Evolutionary conservation across 2,888 invertebrate species (phyloP).

Genomic region (Coecobrya sp.): DNA sequence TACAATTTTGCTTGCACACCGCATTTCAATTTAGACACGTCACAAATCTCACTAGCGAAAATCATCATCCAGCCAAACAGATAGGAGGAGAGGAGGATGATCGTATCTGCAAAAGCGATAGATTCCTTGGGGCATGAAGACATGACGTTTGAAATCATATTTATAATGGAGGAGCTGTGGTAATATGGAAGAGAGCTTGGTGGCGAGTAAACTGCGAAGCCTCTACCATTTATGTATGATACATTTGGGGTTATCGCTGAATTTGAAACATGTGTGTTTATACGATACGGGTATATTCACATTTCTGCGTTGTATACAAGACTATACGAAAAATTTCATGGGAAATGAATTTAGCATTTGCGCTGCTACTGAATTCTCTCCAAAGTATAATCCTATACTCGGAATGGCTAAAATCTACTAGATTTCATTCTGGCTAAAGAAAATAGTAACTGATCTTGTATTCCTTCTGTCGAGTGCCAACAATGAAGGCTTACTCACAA

Average conservation of each 20-base stretch:
- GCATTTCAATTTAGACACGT: slow-evolving; percentile 47
- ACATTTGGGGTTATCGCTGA: neutral
- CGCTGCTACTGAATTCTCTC: too few relatives aligned
- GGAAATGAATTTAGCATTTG: too few relatives aligned
- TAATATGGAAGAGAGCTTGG: neutral
- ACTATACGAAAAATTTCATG: too few relatives aligned
- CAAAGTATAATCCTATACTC: too few relatives aligned
- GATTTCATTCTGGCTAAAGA: neutral
- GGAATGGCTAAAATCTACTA: neutral
- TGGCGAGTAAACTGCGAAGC: neutral
- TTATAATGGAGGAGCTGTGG: neutral
- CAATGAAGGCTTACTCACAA: neutral
- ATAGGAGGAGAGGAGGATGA: slow-evolving; percentile 7
- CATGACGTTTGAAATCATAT: neutral
- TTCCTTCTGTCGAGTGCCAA: slow-evolving; percentile 8
- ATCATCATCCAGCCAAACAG: neutral
- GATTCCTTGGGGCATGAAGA: slow-evolving; percentile 16
- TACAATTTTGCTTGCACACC: neutral
- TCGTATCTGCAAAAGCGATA: neutral
- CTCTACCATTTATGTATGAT: neutral
- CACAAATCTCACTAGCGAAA: slow-evolving; percentile 19
- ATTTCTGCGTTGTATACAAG: neutral
- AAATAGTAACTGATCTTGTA: slow-evolving; percentile 1
- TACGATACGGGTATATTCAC: neutral
- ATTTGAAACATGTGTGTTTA: neutral